phyloP scores from a whole-genome alignment of 2,888 invertebrate genomes.

The Sinohyriopsis cumingii region DNA sequence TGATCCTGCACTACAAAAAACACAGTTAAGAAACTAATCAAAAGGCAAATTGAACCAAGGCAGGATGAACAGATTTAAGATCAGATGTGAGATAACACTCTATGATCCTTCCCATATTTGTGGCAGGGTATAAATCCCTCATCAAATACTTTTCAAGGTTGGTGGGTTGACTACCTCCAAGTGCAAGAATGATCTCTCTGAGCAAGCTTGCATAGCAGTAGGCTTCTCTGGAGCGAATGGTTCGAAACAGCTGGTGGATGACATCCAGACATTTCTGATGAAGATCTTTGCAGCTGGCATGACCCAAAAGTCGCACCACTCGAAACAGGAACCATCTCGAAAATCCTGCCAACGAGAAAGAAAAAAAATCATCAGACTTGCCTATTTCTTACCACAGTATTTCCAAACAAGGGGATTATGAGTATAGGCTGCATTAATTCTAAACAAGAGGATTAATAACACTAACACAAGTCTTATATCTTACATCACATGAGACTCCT shows the following conservation, averaged over 20 bases:
- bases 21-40: no score
- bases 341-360: slow-evolving; percentile 39
- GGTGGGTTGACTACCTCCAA: slow-evolving; percentile 31
- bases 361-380: no score
- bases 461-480: no score
- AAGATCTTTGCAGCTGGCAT: slow-evolving; percentile 37
- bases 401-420: no score
- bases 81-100: neutral
- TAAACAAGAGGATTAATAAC: no score
- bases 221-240: slow-evolving; percentile 37
- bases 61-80: slow-evolving; percentile 3
- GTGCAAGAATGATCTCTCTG: slow-evolving; percentile 37
- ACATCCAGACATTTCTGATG: slow-evolving; percentile 44
- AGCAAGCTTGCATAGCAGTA: slow-evolving; percentile 42
- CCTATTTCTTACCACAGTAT: no score
- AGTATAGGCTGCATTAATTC: no score
- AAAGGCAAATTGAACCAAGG: no score
- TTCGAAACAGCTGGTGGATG: slow-evolving; percentile 42
- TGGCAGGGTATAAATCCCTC: neutral
- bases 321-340: slow-evolving; percentile 56
- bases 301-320: slow-evolving; percentile 48
- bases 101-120: neutral
- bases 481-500: no score
- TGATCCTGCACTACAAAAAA: no score
- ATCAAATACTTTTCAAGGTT: no score